Base-by-base conservation (phyloP, 2,888 invertebrate species). In the Chaetoderma sp. region DNA sequence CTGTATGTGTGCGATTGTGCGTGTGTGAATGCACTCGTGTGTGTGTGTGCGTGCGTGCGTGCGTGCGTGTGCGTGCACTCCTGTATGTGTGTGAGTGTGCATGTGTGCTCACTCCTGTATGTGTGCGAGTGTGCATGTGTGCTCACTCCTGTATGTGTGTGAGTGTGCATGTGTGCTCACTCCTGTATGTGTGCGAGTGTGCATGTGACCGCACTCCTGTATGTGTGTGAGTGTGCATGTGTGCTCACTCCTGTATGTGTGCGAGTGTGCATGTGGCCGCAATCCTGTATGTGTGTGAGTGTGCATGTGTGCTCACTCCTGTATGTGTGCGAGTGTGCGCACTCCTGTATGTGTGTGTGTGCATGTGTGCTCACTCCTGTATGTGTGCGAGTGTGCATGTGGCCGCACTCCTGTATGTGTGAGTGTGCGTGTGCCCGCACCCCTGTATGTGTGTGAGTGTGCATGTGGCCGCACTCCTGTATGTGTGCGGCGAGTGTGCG, bases 211-310 rank as follows among this genome's bases (percentile, higher is more conserved):
- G n/a, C n/a, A n/a, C n/a, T n/a, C n/a, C 33, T 71, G 67, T n/a
- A n/a, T n/a, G n/a, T n/a, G n/a, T n/a, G n/a, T n/a, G n/a, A n/a
- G n/a, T n/a, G n/a, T n/a, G n/a, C 54, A 65, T 58, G 0, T 67
- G 71, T 25, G 68, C 68, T 16, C 65, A 32, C 30, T 68, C 66
- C 1, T 65, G 65, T 50, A 63, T 60, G 50, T 60, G 36, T 23
- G 42, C 21, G 58, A 44, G 45, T 58, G 58, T 39, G 58, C 18
- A 28, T 39, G 44, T 39, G 58, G 42, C 44, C 27, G 58, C 4
- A 21, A 30, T 42, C 27, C 44, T 39, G 39, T 42, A 27, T 25
- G 27, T 6, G 32, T 27, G 58, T 16, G 1, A 16, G 45, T 25
- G 45, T 44, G 42, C 18, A 23, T n/a, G 55, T 8, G 33, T 1